Base-by-base conservation (phyloP, 2,113 vertebrate species). In the Cyprinodon tularosa region DNA sequence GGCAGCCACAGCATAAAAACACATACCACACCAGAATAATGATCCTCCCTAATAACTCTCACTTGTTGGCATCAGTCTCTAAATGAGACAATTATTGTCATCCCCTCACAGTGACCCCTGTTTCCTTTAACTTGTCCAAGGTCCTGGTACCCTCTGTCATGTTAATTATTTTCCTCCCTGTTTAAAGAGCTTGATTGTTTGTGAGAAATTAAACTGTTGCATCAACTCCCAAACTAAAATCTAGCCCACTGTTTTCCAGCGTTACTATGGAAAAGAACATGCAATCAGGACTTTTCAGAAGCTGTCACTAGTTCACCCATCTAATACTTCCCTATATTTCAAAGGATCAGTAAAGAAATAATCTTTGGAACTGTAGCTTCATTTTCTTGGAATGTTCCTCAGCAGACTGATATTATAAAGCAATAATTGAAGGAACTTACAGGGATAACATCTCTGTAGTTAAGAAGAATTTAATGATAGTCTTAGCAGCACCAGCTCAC, bases 81-180 rank as follows among this genome's bases (percentile, higher is more conserved):
- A 93, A 95, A 93, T 93, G 92, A 92, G 82, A 93, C 93, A 91
- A 92, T 93, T 93, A 95, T 90, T 29, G 85, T 78, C 91, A 74
- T 93, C 89, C 87, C 91, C 90, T 91, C 89, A 82, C 64, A 82
- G 86, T 71, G 85, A 71, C 78, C 75, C 68, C 68, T 67, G 76
- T 88, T 78, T 82, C 81, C 73, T 78, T 85, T 84, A 48, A 77
- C 77, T 86, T 72, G 80, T 77, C 65, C 77, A 71, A 82, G 67
- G 74, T 72, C 75, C 80, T 71, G 82, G 75, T 83, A 85, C 82
- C 87, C 67, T 74, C 80, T 75, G 74, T 74, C 77, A 60, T 87
- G 86, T 48, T 81, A 74, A 38, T 72, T 81, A 87, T 82, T 22
- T 81, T 80, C 69, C 64, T 76, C 36, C 72, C 88, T 82, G 81